Evolutionary conservation across 2,797 vertebrate species (phyloP), one percentile per base, ranked within the genome.

Genomic region (Neosilurus mollespiculum): DNA sequence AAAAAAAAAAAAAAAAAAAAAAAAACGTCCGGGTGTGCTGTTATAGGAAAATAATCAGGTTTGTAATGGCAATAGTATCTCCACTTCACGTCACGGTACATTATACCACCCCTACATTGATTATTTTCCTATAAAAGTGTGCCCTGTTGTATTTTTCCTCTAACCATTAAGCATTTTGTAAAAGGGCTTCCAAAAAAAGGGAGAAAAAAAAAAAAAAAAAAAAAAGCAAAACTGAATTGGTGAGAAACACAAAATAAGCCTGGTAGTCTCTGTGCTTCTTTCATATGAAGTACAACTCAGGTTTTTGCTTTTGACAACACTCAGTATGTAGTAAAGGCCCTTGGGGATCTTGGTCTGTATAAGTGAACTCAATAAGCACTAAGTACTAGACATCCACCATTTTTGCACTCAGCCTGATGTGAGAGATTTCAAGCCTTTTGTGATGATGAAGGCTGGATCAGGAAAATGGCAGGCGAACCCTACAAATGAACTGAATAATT

Each of bases 401-500:
- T 76, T 81, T 75, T 77, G 67, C 71, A 58, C 49, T 81, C 59
- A 66, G 59, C 26, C 67, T 64, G 49, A 80, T 69, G 84, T 58
- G 24, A 53, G 61, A 59, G 69, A 58, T 80, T 80, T 81, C 64
- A 54, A 75, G 86, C 56, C 69, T 79, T 72, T 85, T 51, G 61
- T 80, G 70, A 81, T 79, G 73, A 78, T 9, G 34, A 83, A 82
- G 73, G 73, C 82, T 59, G 16, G 66, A 81, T 86, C 85, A 64
- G 82, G 89, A 87, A 88, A 88, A 69, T 53, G 61, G 84, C 84
- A 59, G 87, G 86, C n/a, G 3, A 14, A 75, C 67, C 22, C 79
- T 82, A 72, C 54, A 87, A 88, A 89, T 86, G 73, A 88, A 89
- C 89, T 87, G 83, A 91, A 89, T 88, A 87, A 90, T 83, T 84